Percentiles rank a stretch among this genome's conserved stretches.
Conservation (phyloP, 2,888 invertebrate species). For the Terebella lapidaria region DNA sequence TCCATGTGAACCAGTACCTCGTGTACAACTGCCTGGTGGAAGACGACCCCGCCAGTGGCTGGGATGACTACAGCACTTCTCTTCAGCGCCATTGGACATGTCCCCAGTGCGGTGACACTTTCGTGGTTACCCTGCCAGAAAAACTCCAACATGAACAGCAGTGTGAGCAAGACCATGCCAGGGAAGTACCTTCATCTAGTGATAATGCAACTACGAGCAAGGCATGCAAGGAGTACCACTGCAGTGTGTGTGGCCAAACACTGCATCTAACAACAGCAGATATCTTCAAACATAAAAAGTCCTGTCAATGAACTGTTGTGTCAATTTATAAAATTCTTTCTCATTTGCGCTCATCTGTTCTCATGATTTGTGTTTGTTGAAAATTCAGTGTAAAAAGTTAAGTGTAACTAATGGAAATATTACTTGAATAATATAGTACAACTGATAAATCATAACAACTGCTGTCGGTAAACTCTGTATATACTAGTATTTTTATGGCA, state of each 20-base stretch:
- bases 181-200: background rate
- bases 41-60: slow-evolving; percentile 2
- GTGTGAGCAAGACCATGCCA: background rate
- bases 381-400: too few relatives aligned
- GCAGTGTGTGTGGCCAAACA: background rate
- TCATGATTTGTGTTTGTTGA: too few relatives aligned
- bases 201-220: background rate
- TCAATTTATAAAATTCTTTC: too few relatives aligned
- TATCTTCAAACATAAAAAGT: background rate
- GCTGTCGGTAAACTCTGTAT: too few relatives aligned
- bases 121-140: background rate
- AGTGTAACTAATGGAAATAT: too few relatives aligned
- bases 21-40: slow-evolving; percentile 63
- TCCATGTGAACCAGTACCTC: slow-evolving; percentile 74
- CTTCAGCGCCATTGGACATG: slow-evolving; percentile 69
- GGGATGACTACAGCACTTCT: slow-evolving; percentile 41
- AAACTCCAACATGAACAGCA: background rate
- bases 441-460: too few relatives aligned
- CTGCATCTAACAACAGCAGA: background rate
- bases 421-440: too few relatives aligned
- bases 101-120: slow-evolving; percentile 58
- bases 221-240: background rate
- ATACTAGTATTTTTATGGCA: too few relatives aligned
- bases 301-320: background rate
- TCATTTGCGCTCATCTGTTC: too few relatives aligned